Evolutionary conservation across 1,140 invertebrate species (phyloP).

Genomic region (Leucophenga varia): DNA sequence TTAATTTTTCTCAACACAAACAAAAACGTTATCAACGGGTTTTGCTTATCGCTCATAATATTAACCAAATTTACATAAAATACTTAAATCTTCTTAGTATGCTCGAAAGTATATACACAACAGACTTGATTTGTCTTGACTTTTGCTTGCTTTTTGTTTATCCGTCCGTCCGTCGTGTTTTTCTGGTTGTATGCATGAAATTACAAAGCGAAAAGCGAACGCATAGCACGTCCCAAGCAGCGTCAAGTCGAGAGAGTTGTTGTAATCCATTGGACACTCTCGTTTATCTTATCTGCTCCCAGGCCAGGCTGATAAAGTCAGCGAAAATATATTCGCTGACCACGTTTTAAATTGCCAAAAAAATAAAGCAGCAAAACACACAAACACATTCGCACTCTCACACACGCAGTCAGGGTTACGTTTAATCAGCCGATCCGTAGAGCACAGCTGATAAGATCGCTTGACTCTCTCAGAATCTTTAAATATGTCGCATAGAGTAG

Average conservation of each 20-base stretch:
- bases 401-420: no score
- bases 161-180: slow-evolving; percentile 23
- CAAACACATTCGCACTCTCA: no score
- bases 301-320: slow-evolving; percentile 18
- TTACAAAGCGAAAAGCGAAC: no score
- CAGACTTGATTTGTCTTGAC: not conserved
- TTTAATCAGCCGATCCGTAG: no score
- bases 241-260: slow-evolving; percentile 2
- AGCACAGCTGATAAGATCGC: slow-evolving; percentile 21
- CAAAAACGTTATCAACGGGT: slow-evolving; percentile 29
- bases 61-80: slow-evolving; percentile 25
- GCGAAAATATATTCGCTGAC: slow-evolving; percentile 21
- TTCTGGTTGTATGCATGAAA: slow-evolving; percentile 40
- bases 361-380: slow-evolving; percentile 6
- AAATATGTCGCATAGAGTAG: not conserved
- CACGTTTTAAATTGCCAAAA: slow-evolving; percentile 21
- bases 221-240: slow-evolving; percentile 12
- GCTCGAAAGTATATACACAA: no score
- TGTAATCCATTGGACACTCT: no score
- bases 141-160: not conserved
- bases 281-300: slow-evolving; percentile 16
- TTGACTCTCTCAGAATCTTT: no score
- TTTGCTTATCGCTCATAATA: slow-evolving; percentile 36
- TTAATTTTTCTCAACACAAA: slow-evolving; percentile 10
- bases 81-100: slow-evolving; percentile 9